A percentile compares a stretch with the other conserved stretches of the same genome.
These are phyloP conservation scores for Trinectes maculatus DNA, from an alignment of 2,113 vertebrate species.

Conservation along the genomic window DNA sequence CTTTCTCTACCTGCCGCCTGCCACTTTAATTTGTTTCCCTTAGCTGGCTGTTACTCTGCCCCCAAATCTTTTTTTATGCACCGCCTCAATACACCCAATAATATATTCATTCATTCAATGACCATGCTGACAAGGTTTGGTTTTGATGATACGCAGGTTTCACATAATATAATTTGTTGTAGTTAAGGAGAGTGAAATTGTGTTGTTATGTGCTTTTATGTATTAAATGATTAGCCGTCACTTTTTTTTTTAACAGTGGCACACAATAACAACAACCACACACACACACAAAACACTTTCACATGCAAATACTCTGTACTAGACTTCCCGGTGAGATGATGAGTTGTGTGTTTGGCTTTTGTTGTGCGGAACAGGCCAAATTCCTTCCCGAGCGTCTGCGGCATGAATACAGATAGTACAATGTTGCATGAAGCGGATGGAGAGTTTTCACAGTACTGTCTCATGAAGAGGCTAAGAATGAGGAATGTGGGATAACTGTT, in stretches of 20 bases:
- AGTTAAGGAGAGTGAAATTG: slow-evolving; percentile 41
- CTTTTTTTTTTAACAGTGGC: slow-evolving; percentile 8
- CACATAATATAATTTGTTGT: slow-evolving; percentile 43
- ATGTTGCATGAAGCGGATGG: slow-evolving; percentile 60
- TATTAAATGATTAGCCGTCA: slow-evolving; percentile 32
- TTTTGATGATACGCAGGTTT: slow-evolving; percentile 40
- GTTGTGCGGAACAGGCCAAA: slow-evolving; percentile 51
- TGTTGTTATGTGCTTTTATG: slow-evolving; percentile 42
- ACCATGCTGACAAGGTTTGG: slow-evolving; percentile 36
- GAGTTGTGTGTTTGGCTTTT: slow-evolving; percentile 45
- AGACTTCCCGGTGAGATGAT: slow-evolving; percentile 36
- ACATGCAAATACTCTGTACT: slow-evolving; percentile 19
- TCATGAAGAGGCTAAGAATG: slow-evolving; percentile 22
- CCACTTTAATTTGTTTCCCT: slow-evolving; percentile 65
- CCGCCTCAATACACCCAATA: slow-evolving; percentile 35
- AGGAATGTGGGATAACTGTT: slow-evolving; percentile 25
- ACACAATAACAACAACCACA: slow-evolving; percentile 14
- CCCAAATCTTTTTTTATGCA: slow-evolving; percentile 26
- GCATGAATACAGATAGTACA: slow-evolving; percentile 67
- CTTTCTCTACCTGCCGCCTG: slow-evolving; percentile 56
- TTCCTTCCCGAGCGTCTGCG: slow-evolving; percentile 52
- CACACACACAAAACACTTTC: slow-evolving; percentile 1
- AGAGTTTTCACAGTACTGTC: slow-evolving; percentile 40
- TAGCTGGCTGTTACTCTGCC: slow-evolving; percentile 43
- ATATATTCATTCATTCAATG: slow-evolving; percentile 62